Evolutionary conservation across 1,140 invertebrate genomes (phyloP).

Genomic region (Diploscapter pachys): DNA sequence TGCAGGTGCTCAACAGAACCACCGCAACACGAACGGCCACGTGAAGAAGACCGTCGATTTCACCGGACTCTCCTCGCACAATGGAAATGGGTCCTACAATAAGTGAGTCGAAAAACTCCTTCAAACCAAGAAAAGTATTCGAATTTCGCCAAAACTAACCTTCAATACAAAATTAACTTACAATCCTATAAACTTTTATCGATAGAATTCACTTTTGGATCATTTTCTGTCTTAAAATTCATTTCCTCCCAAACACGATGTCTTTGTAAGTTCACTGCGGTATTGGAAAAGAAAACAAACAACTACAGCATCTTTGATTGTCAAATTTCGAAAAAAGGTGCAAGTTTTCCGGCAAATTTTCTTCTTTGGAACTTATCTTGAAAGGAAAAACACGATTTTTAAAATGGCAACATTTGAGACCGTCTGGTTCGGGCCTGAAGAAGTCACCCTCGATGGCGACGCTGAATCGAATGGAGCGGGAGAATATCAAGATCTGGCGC

Average conservation of each 20-base stretch:
- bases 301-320: not conserved
- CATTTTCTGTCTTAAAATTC: too few species aligned
- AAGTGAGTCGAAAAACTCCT: not conserved
- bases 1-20: not conserved
- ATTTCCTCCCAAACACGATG: too few species aligned
- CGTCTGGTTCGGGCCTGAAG: constrained; percentile 28
- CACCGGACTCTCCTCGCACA: not conserved
- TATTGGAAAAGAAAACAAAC: not conserved
- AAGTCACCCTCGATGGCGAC: constrained; percentile 36
- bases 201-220: not conserved
- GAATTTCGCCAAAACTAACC: not conserved
- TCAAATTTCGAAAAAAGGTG: not conserved
- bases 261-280: not conserved
- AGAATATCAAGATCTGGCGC: constrained; percentile 41
- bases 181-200: not conserved
- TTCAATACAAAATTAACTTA: not conserved
- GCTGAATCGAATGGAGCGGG: constrained; percentile 40
- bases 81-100: not conserved
- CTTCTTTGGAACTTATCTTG: not conserved
- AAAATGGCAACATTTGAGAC: constrained; percentile 6
- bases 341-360: not conserved
- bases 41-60: constrained; percentile 11
- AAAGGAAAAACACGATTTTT: not conserved
- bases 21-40: not conserved
- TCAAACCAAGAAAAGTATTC: not conserved